Percentiles rank a stretch among this genome's conserved stretches.
Evolutionary conservation across 2,113 vertebrate species (phyloP).

Genomic region (Actenoides hombroni): DNA sequence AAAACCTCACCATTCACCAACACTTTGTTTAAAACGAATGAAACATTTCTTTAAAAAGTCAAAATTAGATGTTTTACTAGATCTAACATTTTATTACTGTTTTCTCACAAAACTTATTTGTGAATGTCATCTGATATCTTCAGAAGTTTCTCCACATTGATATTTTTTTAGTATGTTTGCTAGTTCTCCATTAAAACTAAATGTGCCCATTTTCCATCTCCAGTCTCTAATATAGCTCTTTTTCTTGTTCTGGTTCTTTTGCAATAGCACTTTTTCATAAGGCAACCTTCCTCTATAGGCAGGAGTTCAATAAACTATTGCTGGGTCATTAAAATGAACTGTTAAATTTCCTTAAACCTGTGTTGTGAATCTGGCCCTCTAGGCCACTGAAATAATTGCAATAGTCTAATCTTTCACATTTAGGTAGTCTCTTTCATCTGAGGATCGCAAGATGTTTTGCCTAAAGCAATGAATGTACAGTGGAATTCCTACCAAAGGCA

Average conservation of each 20-base stretch:
- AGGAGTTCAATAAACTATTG: neutral
- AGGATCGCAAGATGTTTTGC: constrained; percentile 5
- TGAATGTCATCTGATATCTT: neutral
- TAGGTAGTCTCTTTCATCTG: constrained; percentile 3
- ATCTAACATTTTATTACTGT: neutral
- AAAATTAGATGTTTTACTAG: neutral
- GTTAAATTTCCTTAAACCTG: neutral
- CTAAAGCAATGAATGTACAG: neutral
- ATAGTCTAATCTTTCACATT: neutral
- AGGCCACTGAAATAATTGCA: neutral
- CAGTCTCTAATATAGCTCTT: neutral
- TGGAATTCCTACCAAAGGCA: constrained; percentile 1
- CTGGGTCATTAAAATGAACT: neutral
- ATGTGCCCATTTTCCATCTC: neutral
- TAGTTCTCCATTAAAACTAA: neutral
- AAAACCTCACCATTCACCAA: neutral
- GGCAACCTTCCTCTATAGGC: neutral
- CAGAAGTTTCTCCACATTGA: neutral
- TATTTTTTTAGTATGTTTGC: neutral
- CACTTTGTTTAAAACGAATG: neutral
- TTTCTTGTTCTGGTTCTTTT: neutral
- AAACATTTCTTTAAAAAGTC: neutral
- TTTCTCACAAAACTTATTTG: neutral
- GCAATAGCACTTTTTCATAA: neutral
- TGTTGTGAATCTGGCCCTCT: neutral